These are phyloP conservation scores for Ceyx cyanopectus DNA, from an alignment of 2,113 vertebrate genomes.

Conservation along the genomic window DNA sequence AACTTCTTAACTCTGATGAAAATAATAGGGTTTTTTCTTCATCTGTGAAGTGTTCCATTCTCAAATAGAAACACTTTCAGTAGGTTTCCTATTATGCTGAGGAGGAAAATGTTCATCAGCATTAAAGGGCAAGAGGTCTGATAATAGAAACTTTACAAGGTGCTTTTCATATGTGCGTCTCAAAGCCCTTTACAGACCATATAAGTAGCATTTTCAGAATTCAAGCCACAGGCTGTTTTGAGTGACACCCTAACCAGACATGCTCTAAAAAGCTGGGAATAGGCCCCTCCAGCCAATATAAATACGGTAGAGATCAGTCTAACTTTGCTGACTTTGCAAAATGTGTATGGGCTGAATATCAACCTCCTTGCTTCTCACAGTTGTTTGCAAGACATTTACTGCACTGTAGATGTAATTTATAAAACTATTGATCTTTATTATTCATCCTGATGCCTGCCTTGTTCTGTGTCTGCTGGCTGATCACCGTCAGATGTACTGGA, in stretches of 20 bases:
- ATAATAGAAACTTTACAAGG: neutral
- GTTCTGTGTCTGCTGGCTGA: neutral
- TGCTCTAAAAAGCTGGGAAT: neutral
- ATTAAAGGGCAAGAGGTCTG: neutral
- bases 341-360: neutral
- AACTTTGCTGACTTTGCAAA: neutral
- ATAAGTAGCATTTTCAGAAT: neutral
- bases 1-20: neutral
- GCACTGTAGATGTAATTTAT: neutral
- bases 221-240: neutral
- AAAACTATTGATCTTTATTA: conserved; percentile 35
- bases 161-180: neutral
- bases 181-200: neutral
- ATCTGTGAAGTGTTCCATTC: neutral
- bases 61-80: neutral
- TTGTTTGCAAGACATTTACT: neutral
- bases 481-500: conserved; percentile 17
- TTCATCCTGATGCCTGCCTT: conserved; percentile 9
- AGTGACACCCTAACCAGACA: neutral
- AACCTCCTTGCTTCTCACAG: neutral
- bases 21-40: neutral
- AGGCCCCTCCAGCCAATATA: neutral
- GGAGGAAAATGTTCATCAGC: neutral
- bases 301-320: neutral
- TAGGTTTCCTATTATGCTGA: neutral